Evolutionary conservation across 2,113 vertebrate genomes (phyloP).

Genomic region (Asarcornis scutulata): DNA sequence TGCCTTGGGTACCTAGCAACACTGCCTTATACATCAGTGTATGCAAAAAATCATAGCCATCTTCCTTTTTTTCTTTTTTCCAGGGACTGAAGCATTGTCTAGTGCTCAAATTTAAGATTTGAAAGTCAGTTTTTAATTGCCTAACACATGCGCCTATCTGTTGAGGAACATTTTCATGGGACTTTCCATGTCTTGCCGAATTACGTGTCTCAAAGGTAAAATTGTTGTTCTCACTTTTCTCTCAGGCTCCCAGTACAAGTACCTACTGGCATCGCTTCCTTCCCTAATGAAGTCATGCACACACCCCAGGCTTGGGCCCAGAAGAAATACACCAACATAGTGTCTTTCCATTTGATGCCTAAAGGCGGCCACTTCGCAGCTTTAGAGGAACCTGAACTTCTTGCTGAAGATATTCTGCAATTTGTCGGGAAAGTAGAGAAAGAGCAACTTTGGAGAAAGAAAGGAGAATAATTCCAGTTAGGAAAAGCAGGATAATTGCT

Average conservation of each 20-base stretch:
- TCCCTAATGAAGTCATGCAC: conserved; percentile 73
- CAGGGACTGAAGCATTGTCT: neutral
- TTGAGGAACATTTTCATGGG: neutral
- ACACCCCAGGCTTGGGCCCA: conserved; percentile 67
- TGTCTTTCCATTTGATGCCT: conserved; percentile 78
- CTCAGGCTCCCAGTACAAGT: conserved; percentile 75
- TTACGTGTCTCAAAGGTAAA: neutral
- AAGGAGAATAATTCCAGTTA: neutral
- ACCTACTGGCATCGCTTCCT: conserved; percentile 76
- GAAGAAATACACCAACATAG: conserved; percentile 71
- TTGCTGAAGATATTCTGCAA: conserved; percentile 76
- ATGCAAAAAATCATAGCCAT: neutral
- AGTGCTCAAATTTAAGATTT: neutral
- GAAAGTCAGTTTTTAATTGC: neutral
- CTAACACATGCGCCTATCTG: neutral
- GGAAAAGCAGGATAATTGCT: neutral
- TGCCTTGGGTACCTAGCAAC: neutral
- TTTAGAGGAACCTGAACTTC: conserved; percentile 79
- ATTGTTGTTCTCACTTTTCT: neutral
- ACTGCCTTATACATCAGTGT: neutral
- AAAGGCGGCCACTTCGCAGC: conserved; percentile 78
- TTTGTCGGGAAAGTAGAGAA: conserved; percentile 73
- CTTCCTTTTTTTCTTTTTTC: neutral
- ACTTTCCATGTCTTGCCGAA: neutral
- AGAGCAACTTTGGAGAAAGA: conserved; percentile 19